These are phyloP conservation scores for Neodontobutis hainanensis DNA, from an alignment of 2,113 vertebrate genomes.

Conservation along the genomic window DNA sequence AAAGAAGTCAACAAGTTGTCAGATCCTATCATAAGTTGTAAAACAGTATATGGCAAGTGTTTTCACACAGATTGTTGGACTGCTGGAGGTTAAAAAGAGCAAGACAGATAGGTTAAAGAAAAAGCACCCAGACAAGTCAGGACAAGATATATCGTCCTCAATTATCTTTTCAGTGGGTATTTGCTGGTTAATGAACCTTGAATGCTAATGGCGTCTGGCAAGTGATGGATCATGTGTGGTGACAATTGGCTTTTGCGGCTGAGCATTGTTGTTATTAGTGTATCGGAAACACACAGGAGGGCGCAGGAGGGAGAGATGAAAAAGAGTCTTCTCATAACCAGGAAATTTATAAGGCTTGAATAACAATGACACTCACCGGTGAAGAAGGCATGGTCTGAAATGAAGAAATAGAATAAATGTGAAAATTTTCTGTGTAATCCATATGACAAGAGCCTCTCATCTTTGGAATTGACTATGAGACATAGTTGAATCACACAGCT, in stretches of 20 bases:
- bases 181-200: conserved; percentile 66
- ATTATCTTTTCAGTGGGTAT: conserved; percentile 59
- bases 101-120: not conserved
- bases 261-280: conserved; percentile 44
- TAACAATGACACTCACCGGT: not conserved
- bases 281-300: conserved; percentile 46
- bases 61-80: not conserved
- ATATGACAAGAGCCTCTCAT: conserved; percentile 17
- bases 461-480: conserved; percentile 13
- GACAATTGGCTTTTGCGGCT: conserved; percentile 35
- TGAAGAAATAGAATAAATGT: conserved; percentile 26
- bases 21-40: not conserved
- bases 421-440: conserved; percentile 3
- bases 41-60: conserved; percentile 3
- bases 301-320: conserved; percentile 17
- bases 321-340: conserved; percentile 4
- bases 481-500: conserved; percentile 14
- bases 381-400: not conserved
- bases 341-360: not conserved
- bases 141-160: conserved; percentile 53
- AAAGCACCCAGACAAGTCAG: conserved; percentile 9
- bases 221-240: conserved; percentile 57
- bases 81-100: not conserved
- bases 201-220: conserved; percentile 57
- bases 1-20: not conserved